Conservation (phyloP, 2,797 vertebrate species). For the Acrocephalus scirpaceus region DNA sequence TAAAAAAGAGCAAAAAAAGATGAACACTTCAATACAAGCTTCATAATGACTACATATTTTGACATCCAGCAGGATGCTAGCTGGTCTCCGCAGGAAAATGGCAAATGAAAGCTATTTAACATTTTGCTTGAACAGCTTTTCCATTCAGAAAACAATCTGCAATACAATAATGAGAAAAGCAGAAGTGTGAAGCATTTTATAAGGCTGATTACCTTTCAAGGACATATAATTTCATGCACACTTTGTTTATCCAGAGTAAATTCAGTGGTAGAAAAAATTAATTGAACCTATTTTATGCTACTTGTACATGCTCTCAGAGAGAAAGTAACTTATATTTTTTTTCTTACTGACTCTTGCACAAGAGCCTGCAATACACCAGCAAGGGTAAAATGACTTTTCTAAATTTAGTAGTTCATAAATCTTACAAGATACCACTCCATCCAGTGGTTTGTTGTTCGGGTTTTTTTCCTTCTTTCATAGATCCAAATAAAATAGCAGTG, state of each 20-base stretch:
- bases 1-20: conserved; percentile 19
- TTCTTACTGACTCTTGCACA: conserved; percentile 64
- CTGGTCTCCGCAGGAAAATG: conserved; percentile 68
- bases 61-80: conserved; percentile 66
- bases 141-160: conserved; percentile 82
- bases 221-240: conserved; percentile 75
- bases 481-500: background rate
- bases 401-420: conserved; percentile 76
- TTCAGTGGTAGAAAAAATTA: conserved; percentile 86
- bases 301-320: conserved; percentile 70
- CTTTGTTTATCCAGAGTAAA: conserved; percentile 78
- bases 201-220: conserved; percentile 88
- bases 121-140: conserved; percentile 78
- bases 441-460: background rate
- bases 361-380: conserved; percentile 26
- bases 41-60: conserved; percentile 71
- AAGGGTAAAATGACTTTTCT: conserved; percentile 70
- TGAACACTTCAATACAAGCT: conserved; percentile 66
- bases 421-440: conserved; percentile 41
- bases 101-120: conserved; percentile 79
- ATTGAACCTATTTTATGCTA: conserved; percentile 83
- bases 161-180: conserved; percentile 81
- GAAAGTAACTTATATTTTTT: conserved; percentile 56
- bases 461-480: background rate
- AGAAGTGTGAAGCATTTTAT: conserved; percentile 64